phyloP scores from a whole-genome alignment of 2,888 invertebrate species.

The Lacanobia oleracea region DNA sequence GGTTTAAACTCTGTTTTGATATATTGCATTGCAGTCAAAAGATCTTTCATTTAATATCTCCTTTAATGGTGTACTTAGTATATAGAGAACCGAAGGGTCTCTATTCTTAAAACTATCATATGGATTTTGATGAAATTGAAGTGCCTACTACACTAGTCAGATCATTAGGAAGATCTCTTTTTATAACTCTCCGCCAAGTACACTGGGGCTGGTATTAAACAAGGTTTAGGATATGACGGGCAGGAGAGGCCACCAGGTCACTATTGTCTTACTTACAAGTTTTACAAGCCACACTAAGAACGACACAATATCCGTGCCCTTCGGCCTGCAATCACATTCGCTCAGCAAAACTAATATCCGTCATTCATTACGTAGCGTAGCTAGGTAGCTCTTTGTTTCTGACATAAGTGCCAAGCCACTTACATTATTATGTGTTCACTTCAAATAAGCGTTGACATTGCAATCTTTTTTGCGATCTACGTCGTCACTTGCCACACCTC shows the following conservation, averaged over 20 bases:
- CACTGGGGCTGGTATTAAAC: neutral
- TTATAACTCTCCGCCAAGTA: too few relatives aligned
- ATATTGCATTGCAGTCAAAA: too few relatives aligned
- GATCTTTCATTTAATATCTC: too few relatives aligned
- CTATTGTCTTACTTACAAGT: constrained; percentile 27
- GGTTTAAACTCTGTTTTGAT: too few relatives aligned
- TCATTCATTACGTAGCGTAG: constrained; percentile 34
- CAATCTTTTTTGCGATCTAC: constrained; percentile 37
- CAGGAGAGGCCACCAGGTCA: neutral
- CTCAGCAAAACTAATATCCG: constrained; percentile 52
- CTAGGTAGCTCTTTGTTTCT: constrained; percentile 35
- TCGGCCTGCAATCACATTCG: constrained; percentile 44
- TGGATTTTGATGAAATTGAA: too few relatives aligned
- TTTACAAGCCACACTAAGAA: constrained; percentile 26
- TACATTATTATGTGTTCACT: constrained; percentile 19
- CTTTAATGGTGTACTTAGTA: too few relatives aligned
- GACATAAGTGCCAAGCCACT: constrained; percentile 32
- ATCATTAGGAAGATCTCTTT: neutral
- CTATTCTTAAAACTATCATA: too few relatives aligned
- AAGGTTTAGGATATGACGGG: constrained; percentile 13
- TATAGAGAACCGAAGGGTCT: too few relatives aligned
- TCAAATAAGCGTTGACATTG: constrained; percentile 35
- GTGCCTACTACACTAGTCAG: too few relatives aligned
- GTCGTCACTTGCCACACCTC: constrained; percentile 30
- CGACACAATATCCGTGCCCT: constrained; percentile 44